These are phyloP conservation scores for Lamellibrachia satsuma DNA, from an alignment of 2,888 invertebrate species.

Conservation along the genomic window DNA sequence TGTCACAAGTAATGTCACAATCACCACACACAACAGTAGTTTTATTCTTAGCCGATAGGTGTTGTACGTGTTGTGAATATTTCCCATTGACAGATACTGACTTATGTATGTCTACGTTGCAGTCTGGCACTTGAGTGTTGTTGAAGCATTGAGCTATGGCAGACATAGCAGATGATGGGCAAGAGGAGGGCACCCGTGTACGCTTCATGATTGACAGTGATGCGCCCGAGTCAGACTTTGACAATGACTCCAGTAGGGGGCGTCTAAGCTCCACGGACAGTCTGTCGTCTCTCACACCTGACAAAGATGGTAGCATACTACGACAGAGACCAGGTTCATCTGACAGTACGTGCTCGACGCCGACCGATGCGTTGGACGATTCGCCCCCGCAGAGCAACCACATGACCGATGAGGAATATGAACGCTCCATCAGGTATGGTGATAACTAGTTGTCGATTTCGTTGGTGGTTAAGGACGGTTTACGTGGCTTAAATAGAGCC, in stretches of 20 bases:
- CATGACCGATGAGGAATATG: neutral
- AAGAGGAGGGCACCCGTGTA: neutral
- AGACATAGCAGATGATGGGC: neutral
- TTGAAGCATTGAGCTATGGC: neutral
- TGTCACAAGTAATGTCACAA: too few relatives aligned
- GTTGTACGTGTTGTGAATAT: too few relatives aligned
- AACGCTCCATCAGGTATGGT: neutral
- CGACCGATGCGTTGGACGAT: neutral
- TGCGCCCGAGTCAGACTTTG: neutral
- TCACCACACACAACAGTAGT: too few relatives aligned
- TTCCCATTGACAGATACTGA: too few relatives aligned
- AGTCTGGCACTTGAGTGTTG: neutral
- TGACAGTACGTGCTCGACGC: slow-evolving; percentile 6
- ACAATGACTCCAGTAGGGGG: neutral
- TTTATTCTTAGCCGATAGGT: too few relatives aligned
- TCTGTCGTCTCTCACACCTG: neutral
- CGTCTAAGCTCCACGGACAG: neutral
- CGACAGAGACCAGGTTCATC: neutral
- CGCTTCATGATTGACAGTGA: neutral
- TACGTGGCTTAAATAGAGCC: too few relatives aligned
- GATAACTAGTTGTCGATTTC: too few relatives aligned
- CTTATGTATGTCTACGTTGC: neutral
- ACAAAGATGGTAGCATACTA: neutral
- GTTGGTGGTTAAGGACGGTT: too few relatives aligned
- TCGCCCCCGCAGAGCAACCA: neutral